A percentile compares a stretch with the other conserved stretches of the same genome.
phyloP scores from a whole-genome alignment of 2,888 invertebrate genomes.

The Archips xylosteana region DNA sequence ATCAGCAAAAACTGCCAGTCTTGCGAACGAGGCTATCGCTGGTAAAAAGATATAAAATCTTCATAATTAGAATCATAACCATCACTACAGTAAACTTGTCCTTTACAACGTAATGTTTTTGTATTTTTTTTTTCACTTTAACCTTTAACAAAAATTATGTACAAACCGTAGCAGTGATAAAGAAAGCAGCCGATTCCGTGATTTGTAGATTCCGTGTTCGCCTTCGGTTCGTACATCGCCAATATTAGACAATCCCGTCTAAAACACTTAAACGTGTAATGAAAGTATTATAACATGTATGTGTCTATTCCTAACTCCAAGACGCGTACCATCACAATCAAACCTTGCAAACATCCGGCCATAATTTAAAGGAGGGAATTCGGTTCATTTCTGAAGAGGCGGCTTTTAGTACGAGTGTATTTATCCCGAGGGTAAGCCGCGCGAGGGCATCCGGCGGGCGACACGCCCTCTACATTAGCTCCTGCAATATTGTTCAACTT shows the following conservation, averaged over 20 bases:
- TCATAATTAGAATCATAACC: no score
- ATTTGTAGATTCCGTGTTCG: neutral
- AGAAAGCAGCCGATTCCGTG: neutral
- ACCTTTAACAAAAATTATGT: neutral
- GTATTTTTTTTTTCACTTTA: no score
- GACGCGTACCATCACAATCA: slow-evolving; percentile 19
- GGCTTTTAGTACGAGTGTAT: slow-evolving; percentile 42
- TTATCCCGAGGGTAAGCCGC: slow-evolving; percentile 39
- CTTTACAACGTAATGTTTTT: no score
- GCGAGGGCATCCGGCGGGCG: slow-evolving; percentile 40
- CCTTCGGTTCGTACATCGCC: neutral
- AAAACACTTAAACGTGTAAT: neutral
- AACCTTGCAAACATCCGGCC: slow-evolving; percentile 23
- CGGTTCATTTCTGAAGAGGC: slow-evolving; percentile 31
- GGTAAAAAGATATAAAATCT: no score
- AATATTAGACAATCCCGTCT: neutral
- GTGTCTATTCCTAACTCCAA: neutral
- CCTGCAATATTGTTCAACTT: slow-evolving; percentile 35
- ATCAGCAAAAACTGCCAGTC: no score
- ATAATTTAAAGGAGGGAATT: slow-evolving; percentile 27
- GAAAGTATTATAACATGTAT: neutral
- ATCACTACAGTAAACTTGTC: no score
- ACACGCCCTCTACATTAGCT: slow-evolving; percentile 46
- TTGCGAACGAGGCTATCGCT: no score
- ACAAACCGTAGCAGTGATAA: neutral